Conservation (phyloP, 2,113 vertebrate genomes). For the Tamias sibiricus region DNA sequence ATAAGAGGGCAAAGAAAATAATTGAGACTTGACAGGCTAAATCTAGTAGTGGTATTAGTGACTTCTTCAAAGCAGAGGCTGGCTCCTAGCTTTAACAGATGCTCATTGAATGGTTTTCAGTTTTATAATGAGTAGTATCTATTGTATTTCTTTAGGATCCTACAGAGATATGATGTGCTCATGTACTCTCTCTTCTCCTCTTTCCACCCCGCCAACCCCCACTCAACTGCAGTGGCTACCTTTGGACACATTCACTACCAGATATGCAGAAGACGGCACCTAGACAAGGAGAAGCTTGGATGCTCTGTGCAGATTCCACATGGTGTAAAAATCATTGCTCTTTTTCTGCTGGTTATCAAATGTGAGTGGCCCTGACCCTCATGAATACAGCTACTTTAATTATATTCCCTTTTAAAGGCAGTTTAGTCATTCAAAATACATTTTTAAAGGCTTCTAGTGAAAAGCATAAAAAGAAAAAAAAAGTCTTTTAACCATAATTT, state of each 20-base stretch:
- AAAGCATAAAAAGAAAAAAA: conserved; percentile 16
- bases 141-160: conserved; percentile 70
- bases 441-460: conserved; percentile 64
- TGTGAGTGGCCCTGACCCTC: background rate
- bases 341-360: conserved; percentile 50
- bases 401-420: conserved; percentile 28
- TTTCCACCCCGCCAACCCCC: background rate
- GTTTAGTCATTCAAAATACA: conserved; percentile 72
- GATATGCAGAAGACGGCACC: background rate
- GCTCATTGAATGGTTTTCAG: conserved; percentile 74
- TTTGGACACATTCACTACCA: conserved; percentile 29
- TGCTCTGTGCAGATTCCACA: accelerated
- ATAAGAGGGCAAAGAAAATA: conserved; percentile 71
- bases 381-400: conserved; percentile 51
- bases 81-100: conserved; percentile 75
- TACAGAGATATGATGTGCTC: conserved; percentile 72
- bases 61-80: conserved; percentile 71
- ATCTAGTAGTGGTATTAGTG: conserved; percentile 74
- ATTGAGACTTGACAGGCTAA: conserved; percentile 58
- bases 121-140: conserved; percentile 80
- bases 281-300: background rate
- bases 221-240: background rate
- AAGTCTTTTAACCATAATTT: conserved; percentile 60
- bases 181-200: background rate
- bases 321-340: background rate